Base-by-base conservation (phyloP, 2,797 vertebrate species). In the Lepilemur septentrionalis region DNA sequence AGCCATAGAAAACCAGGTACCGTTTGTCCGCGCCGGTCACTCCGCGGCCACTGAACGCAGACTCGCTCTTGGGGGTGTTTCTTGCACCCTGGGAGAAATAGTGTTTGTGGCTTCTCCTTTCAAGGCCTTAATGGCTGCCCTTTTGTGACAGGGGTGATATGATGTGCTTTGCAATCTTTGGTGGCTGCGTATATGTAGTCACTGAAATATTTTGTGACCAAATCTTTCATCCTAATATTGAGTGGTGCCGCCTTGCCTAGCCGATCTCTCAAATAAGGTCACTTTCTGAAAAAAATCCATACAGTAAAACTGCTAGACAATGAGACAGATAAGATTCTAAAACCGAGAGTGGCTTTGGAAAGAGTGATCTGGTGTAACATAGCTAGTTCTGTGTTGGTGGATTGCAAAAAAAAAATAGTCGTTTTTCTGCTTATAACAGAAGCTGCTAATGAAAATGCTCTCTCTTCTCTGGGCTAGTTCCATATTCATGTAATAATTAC, bases 1-100 rank as follows among this genome's bases (percentile, higher is more conserved):
- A 93, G 99, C 99, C 81, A 99, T 99, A n/a, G 99, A 99, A 97
- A 99, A 99, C 98, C 99, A 99, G 99, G 99, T 99, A 98, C 97
- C 55, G 18, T 4, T 67, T 78, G n/a, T 0, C 5, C 4, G 0
- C 2, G 0, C 5, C 15, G 1, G 11, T 59, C 32, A 65, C 61
- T 8, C 4, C 57, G 28, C 10, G 1, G 59, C 0, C 0, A 0
- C 8, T 13, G 11, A 30, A 23, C 1, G 3, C 4, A n/a, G 0
- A 7, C 22, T 89, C 23, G 43, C 28, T 5, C 13, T 48, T 43
- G 6, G 86, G 32, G 52, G 6, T 90, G 23, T 15, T 94, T 97
- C 91, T 79, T 78, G 72, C 17, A 2, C n/a, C 41, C 50, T 5
- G n/a, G 67, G 18, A 20, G 20, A n/a, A 35, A 8, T 2, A 0